Conservation (phyloP, 1,140 invertebrate species). For the Lineus longissimus region DNA sequence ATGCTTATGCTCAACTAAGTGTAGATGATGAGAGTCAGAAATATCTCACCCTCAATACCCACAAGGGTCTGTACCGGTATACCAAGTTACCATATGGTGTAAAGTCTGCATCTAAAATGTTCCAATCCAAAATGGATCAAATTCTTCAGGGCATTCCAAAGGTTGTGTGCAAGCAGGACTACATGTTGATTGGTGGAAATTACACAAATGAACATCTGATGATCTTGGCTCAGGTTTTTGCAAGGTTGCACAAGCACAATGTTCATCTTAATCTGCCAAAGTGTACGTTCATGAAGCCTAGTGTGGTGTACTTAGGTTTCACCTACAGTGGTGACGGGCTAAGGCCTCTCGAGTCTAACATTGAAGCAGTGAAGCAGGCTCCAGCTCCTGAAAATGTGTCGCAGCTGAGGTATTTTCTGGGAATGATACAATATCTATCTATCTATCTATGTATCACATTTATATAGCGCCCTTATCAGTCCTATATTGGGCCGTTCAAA, state of each 20-base stretch:
- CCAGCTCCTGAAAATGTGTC: constrained; percentile 29
- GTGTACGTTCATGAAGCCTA: constrained; percentile 4
- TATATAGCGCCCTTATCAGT: too few species aligned
- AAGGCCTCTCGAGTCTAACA: constrained; percentile 23
- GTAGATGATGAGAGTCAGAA: too few species aligned
- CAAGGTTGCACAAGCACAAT: constrained; percentile 4
- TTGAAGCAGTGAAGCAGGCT: constrained; percentile 35
- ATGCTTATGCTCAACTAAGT: constrained; percentile 24
- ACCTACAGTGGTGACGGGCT: constrained; percentile 1
- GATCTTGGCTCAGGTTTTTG: neutral
- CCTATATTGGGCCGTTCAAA: too few species aligned
- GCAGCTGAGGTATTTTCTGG: constrained; percentile 30
- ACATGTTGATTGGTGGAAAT: neutral
- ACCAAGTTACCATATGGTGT: constrained; percentile 8
- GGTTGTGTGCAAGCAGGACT: neutral
- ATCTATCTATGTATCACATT: too few species aligned
- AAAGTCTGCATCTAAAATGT: neutral
- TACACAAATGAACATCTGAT: constrained; percentile 3
- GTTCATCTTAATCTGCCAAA: constrained; percentile 7
- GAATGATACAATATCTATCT: constrained; percentile 24
- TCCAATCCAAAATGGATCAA: too few species aligned
- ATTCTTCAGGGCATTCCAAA: neutral
- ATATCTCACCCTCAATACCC: constrained; percentile 22
- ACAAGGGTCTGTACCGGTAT: constrained; percentile 21
- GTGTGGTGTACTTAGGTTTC: constrained; percentile 7